A percentile compares a stretch with the other conserved stretches of the same genome.
phyloP scores from a whole-genome alignment of 35 echinoderm and acorn worm species.

The Hemicentrotus pulcherrimus region DNA sequence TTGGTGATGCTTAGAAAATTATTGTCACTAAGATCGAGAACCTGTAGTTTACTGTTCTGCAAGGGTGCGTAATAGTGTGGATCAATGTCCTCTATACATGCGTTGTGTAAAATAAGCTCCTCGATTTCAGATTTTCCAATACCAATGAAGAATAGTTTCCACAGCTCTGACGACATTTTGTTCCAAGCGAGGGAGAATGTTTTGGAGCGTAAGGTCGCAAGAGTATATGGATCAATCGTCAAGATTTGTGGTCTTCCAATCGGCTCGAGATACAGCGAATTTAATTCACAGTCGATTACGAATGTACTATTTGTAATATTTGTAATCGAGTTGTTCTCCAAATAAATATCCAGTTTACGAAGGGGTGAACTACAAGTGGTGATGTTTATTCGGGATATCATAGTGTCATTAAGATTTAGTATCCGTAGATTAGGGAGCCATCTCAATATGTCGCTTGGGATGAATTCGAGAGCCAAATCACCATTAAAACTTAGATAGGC shows the following conservation, averaged over 20 bases:
- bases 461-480: too few species aligned
- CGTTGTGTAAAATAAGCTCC: neutral
- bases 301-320: too few species aligned
- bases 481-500: neutral
- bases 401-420: neutral
- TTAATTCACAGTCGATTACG: too few species aligned
- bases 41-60: neutral
- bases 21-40: neutral
- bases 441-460: neutral
- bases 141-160: neutral
- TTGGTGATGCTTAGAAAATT: neutral
- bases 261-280: too few species aligned
- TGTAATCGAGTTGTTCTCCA: too few species aligned
- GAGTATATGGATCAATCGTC: too few species aligned
- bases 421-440: neutral
- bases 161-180: neutral
- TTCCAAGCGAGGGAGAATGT: neutral
- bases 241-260: too few species aligned
- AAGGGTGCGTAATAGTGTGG: neutral
- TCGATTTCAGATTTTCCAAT: neutral
- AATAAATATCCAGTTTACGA: neutral
- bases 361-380: neutral
- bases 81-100: too few species aligned
- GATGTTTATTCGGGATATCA: neutral
- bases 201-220: neutral